Base-by-base conservation (phyloP, 1,140 invertebrate genomes). In the Cylas formicarius region DNA sequence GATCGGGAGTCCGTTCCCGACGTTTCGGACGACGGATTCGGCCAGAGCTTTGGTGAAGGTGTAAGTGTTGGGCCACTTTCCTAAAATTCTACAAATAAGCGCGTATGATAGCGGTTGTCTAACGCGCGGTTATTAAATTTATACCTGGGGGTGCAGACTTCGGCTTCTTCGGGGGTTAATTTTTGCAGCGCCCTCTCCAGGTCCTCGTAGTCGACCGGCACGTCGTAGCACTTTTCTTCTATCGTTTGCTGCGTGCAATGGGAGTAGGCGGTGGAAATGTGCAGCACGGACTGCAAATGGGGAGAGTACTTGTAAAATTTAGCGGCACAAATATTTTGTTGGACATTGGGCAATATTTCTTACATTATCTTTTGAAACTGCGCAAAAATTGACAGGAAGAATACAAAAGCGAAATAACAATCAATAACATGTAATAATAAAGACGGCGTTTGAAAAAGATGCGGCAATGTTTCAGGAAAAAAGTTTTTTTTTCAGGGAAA, bases 11-110 rank as follows among this genome's bases (percentile, higher is more conserved):
- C 67, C 67, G 8, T 65, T 65, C 17, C 70, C 64, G 37, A 75
- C 73, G 21, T 72, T 57, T 36, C 67, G 66, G 0, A 90, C 70
- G 0, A 82, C 64, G 47, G 81, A 73, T 65, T 92, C 89, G 4
- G 82, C 84, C 11, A 86, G 63, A 2, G 84, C 77, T 70, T 92
- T 92, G 5, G 86, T 89, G 57, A 79, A 90, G 0, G 82, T 78
- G 52, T 92, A 92, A 0, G 84, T 87, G 57, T 91, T 91, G 0
- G 88, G 87, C 63, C 77, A 84, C 6, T 80, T 35, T 28, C 45
- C 50, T n/a, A 59, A 26, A 9, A 57, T 44, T 13, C 57, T 56
- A 11, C 65, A 52, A 46, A 28, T 13, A 22, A 28, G 13, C 9
- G n/a, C 21, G 32, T n/a, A n/a, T n/a, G n/a, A n/a, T n/a, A n/a